Evolutionary conservation across 2,888 invertebrate genomes (phyloP), one percentile per base, ranked within the genome.

Genomic region (Ctenicera cuprea): DNA sequence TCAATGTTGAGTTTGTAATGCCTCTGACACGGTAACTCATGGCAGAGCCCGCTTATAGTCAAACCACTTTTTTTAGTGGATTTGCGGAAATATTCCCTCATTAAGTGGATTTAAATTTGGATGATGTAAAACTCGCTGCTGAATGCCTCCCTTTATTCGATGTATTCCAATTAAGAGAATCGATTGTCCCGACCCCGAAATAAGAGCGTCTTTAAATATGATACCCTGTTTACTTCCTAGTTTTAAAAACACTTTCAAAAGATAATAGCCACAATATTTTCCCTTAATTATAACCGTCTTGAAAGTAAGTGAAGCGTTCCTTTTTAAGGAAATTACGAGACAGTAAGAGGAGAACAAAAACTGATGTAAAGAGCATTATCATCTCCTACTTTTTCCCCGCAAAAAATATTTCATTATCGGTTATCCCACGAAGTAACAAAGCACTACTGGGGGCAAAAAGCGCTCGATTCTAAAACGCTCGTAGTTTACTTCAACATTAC

Each of bases 1-100:
- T 80, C 80, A 80, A 77, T 76, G 78, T 66, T 75, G 74, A 71
- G 63, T 37, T 57, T 64, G 74, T 77, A 78, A 76, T 78, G 77
- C 77, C 71, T 73, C 37, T 61, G 66, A 73, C 75, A 65, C 73
- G 68, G 69, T 70, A 65, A 64, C 77, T 76, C 71, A 64, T 57
- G 54, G 41, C 43, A 16, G 43, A 30, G 20, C n/a, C 37, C 50
- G 57, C 30, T 26, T 63, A 62, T 16, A 64, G 50, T 45, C 30
- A 50, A 50, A 30, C 33, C 48, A 45, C n/a, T n/a, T 8, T 63
- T 71, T 71, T 71, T 71, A 62, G 61, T 22, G 52, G 52, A 50
- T 68, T 62, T 62, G 18, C 12, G 43, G 48, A 52, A 62, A 70
- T 70, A 70, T 70, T 68, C 63, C 76, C 77, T 79, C 78, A 78